phyloP scores from a whole-genome alignment of 1,140 invertebrate species.

The Heliconius hermathena region DNA sequence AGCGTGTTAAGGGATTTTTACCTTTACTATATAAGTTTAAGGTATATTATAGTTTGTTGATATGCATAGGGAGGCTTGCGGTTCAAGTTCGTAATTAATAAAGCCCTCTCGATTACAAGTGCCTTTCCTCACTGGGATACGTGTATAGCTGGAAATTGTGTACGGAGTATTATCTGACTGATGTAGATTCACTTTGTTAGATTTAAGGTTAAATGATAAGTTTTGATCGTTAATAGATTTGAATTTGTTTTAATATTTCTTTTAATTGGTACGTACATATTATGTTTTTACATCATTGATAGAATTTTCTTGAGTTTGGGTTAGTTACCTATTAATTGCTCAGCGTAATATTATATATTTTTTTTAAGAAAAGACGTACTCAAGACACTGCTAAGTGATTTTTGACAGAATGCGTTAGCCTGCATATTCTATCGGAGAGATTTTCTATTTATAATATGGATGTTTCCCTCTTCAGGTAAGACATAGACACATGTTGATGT shows the following conservation, averaged over 20 bases:
- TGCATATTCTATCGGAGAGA: too few species aligned
- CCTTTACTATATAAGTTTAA: conserved; percentile 60
- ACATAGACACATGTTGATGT: too few species aligned
- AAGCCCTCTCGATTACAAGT: conserved; percentile 80
- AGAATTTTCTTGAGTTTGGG: too few species aligned
- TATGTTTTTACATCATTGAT: too few species aligned
- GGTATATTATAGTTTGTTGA: conserved; percentile 59
- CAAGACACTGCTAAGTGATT: too few species aligned
- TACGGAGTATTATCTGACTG: conserved; percentile 32
- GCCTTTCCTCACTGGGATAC: conserved; percentile 68
- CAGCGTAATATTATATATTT: too few species aligned
- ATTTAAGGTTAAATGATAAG: conserved; percentile 10
- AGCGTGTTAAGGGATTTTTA: conserved; percentile 58
- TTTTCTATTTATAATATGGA: too few species aligned
- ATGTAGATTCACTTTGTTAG: conserved; percentile 20
- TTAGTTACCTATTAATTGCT: too few species aligned
- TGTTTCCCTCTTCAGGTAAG: too few species aligned
- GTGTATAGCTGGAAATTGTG: conserved; percentile 43
- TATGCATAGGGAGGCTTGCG: conserved; percentile 54
- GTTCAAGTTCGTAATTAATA: conserved; percentile 81
- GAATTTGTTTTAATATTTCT: neutral
- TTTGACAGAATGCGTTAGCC: too few species aligned
- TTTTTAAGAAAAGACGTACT: too few species aligned
- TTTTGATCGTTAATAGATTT: neutral
- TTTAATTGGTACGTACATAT: too few species aligned